Conservation (phyloP, 2,113 vertebrate genomes). For the Eubucco bourcierii region DNA sequence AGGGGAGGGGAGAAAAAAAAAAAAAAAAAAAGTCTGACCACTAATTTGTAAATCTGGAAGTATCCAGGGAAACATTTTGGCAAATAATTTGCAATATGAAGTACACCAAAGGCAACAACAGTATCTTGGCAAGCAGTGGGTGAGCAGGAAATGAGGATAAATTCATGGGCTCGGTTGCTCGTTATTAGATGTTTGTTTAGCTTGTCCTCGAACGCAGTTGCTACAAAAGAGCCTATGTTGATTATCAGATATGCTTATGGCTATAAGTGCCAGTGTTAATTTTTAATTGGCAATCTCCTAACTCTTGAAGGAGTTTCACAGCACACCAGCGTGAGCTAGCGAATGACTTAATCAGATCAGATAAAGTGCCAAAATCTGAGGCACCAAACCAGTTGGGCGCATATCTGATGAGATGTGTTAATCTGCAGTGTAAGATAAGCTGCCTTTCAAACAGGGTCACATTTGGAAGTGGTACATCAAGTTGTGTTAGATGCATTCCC, state of each 20-base stretch:
- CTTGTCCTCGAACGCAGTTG: conserved; percentile 26
- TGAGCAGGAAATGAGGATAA: conserved; percentile 58
- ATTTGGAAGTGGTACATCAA: conserved; percentile 44
- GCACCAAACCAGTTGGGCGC: conserved; percentile 12
- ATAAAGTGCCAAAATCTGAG: conserved; percentile 54
- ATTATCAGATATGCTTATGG: conserved; percentile 41
- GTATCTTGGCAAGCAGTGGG: conserved; percentile 17
- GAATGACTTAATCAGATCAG: conserved; percentile 48
- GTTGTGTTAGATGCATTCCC: conserved; percentile 50
- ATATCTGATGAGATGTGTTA: conserved; percentile 61
- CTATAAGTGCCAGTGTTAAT: background rate
- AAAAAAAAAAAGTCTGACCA: background rate
- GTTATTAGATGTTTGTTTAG: conserved; percentile 53
- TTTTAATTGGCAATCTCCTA: conserved; percentile 16
- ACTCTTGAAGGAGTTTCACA: conserved; percentile 19
- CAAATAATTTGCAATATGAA: background rate
- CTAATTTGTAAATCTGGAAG: background rate
- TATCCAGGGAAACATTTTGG: background rate
- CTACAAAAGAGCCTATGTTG: conserved; percentile 26
- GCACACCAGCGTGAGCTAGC: background rate
- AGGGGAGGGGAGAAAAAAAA: too few species aligned
- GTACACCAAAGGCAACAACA: conserved; percentile 10
- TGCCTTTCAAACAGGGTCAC: conserved; percentile 46
- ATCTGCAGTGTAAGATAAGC: conserved; percentile 53
- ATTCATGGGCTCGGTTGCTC: conserved; percentile 34